Conservation (phyloP, 1,140 invertebrate species). For the Mylabris phalerata region DNA sequence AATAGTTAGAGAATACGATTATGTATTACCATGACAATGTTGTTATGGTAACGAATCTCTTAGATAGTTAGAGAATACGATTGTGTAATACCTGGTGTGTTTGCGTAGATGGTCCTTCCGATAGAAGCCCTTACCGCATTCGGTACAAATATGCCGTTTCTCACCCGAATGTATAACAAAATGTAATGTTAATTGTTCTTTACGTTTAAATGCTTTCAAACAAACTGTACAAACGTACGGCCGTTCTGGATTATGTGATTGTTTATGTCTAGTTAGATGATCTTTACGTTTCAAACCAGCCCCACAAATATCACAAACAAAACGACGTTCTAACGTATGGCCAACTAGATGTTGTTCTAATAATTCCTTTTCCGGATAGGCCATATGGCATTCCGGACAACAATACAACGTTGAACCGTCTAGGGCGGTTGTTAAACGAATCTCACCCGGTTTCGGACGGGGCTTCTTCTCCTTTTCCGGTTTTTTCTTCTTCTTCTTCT, state of each 20-base stretch:
- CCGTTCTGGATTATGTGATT: slow-evolving; percentile 72
- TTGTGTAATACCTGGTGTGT: slow-evolving; percentile 52
- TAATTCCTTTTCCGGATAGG: slow-evolving; percentile 72
- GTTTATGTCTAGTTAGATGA: slow-evolving; percentile 72
- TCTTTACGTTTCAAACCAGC: slow-evolving; percentile 76
- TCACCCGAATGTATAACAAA: slow-evolving; percentile 81
- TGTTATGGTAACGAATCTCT: too few species aligned
- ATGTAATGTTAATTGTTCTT: slow-evolving; percentile 76
- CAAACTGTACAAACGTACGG: slow-evolving; percentile 78
- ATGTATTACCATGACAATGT: too few species aligned
- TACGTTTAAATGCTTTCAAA: slow-evolving; percentile 76
- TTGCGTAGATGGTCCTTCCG: slow-evolving; percentile 72
- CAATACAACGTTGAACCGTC: slow-evolving; percentile 78
- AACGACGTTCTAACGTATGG: slow-evolving; percentile 70
- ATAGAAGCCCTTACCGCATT: slow-evolving; percentile 77
- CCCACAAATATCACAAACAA: slow-evolving; percentile 80
- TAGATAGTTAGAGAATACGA: too few species aligned
- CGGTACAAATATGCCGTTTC: slow-evolving; percentile 76
- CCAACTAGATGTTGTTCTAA: slow-evolving; percentile 74
- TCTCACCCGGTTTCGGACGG: slow-evolving; percentile 73
- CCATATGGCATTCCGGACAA: slow-evolving; percentile 81
- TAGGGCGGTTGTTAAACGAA: slow-evolving; percentile 69
- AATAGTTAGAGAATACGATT: too few species aligned
- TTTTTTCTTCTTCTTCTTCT: slow-evolving; percentile 81
- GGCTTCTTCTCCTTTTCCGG: slow-evolving; percentile 70